Evolutionary conservation across 1,140 invertebrate species (phyloP).

Genomic region (Andricus grossulariae): DNA sequence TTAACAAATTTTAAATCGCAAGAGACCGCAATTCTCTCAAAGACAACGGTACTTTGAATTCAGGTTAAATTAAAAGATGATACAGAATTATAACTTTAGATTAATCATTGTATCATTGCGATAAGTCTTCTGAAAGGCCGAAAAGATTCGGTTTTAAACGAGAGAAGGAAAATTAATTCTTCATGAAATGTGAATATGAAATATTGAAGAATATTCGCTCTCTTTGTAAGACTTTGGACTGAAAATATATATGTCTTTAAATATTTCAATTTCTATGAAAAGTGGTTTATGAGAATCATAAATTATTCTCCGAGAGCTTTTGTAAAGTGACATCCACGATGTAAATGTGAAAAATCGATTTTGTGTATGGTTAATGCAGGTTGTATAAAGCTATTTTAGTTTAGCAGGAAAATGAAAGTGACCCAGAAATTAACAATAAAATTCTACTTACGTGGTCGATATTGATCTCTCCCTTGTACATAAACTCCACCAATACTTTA

Average conservation of each 20-base stretch:
- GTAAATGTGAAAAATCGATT: neutral
- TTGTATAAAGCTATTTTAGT: constrained; percentile 16
- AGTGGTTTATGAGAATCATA: neutral
- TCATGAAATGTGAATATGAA: neutral
- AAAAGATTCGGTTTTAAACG: no score
- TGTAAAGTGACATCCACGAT: neutral
- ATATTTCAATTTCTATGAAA: neutral
- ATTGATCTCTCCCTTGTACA: constrained; percentile 97
- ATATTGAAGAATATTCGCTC: neutral
- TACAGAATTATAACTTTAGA: no score
- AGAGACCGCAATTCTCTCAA: no score
- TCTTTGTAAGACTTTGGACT: neutral
- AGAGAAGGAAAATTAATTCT: neutral
- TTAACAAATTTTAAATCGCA: no score
- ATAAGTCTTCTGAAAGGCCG: no score
- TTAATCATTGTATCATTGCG: no score
- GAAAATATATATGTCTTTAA: neutral
- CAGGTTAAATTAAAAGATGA: no score
- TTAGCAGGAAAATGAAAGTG: constrained; percentile 29
- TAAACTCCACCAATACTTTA: constrained; percentile 92
- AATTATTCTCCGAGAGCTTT: neutral
- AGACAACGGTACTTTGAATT: no score
- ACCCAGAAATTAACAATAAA: constrained; percentile 33
- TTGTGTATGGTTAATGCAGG: constrained; percentile 4
- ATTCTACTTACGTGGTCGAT: constrained; percentile 88